These are phyloP conservation scores for Tringa solitaria DNA, from an alignment of 2,113 vertebrate genomes.

Conservation along the genomic window DNA sequence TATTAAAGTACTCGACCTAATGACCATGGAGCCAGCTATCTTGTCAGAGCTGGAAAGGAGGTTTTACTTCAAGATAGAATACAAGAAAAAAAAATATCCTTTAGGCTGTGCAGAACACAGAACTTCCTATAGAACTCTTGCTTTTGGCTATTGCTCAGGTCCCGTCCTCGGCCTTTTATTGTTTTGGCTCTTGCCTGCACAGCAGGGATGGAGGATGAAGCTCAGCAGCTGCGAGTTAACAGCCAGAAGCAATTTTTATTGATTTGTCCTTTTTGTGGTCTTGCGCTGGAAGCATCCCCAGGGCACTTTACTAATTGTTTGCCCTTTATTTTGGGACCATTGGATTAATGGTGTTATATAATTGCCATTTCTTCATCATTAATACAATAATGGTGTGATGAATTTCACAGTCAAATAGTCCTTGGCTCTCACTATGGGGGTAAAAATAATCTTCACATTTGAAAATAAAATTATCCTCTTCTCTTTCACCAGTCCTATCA, in stretches of 20 bases:
- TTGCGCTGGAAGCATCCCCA: conserved; percentile 1
- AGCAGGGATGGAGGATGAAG: not conserved
- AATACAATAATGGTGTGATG: not conserved
- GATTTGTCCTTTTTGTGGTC: conserved; percentile 23
- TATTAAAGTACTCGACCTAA: not conserved
- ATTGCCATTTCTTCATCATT: conserved; percentile 13
- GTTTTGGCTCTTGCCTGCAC: not conserved
- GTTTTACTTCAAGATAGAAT: not conserved
- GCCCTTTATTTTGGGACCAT: conserved; percentile 17
- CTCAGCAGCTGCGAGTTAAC: conserved; percentile 2
- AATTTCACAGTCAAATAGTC: not conserved
- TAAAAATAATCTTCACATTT: not conserved
- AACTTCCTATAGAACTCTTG: not conserved
- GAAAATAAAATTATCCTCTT: not conserved
- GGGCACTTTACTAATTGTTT: not conserved
- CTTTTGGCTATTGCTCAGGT: conserved; percentile 1
- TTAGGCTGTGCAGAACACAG: not conserved
- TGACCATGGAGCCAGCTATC: not conserved
- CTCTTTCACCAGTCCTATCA: not conserved
- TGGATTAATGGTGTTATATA: not conserved
- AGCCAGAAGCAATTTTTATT: conserved; percentile 42
- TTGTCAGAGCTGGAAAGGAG: not conserved
- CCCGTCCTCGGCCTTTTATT: not conserved
- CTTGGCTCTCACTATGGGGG: not conserved
- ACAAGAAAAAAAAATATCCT: not conserved